Conservation (phyloP, 2,888 invertebrate species). For the Galerucella nymphaeae region DNA sequence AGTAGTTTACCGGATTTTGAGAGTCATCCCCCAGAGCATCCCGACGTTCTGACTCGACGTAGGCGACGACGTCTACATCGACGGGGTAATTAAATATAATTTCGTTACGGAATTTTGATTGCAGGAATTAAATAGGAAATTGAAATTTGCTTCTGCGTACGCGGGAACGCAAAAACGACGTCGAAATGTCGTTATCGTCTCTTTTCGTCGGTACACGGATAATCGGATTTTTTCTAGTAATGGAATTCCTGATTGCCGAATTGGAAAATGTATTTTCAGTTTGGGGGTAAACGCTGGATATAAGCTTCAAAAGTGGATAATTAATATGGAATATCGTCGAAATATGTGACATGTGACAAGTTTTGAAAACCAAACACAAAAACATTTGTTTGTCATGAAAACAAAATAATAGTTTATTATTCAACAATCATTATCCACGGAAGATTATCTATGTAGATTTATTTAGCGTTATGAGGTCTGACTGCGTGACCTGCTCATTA, state of each 20-base stretch:
- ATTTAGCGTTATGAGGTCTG: no score
- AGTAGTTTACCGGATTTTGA: conserved; percentile 8
- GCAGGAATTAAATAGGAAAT: conserved; percentile 60
- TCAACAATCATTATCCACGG: no score
- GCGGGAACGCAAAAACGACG: conserved; percentile 38
- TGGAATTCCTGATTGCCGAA: conserved; percentile 38
- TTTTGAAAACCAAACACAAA: not conserved
- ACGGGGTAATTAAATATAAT: conserved; percentile 54
- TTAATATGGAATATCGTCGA: not conserved
- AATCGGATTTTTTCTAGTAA: conserved; percentile 27
- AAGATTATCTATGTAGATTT: no score
- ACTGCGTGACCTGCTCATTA: no score
- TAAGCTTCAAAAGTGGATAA: not conserved
- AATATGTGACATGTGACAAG: not conserved
- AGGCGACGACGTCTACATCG: conserved; percentile 38
- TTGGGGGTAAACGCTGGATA: not conserved
- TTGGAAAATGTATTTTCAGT: conserved; percentile 8
- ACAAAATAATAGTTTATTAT: no score
- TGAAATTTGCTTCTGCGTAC: conserved; percentile 58
- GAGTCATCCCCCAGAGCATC: conserved; percentile 22
- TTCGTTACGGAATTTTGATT: conserved; percentile 60
- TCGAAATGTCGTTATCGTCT: conserved; percentile 36
- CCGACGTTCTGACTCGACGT: conserved; percentile 36
- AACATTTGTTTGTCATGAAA: no score
- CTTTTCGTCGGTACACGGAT: conserved; percentile 20